phyloP scores from a whole-genome alignment of 2,113 vertebrate genomes.

The Mormoops blainvillei region DNA sequence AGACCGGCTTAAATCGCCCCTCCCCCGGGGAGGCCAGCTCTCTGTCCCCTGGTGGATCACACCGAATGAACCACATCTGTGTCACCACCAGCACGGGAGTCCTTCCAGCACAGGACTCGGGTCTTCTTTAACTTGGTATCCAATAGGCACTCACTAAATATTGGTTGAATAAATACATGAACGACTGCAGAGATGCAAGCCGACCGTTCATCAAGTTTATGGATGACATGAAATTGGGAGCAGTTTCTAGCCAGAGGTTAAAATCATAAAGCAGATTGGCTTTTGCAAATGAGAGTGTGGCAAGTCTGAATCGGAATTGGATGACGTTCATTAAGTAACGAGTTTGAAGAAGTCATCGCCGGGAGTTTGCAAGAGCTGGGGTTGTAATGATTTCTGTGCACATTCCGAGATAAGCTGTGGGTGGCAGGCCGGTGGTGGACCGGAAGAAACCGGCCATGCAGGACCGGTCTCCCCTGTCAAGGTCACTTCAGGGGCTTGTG shows the following conservation, averaged over 20 bases:
- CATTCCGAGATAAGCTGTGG: neutral
- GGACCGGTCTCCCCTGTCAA: neutral
- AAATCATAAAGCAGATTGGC: conserved; percentile 70
- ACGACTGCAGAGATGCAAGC: conserved; percentile 52
- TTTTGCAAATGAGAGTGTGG: conserved; percentile 59
- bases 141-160: conserved; percentile 56
- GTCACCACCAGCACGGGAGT: neutral
- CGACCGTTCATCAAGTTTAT: conserved; percentile 68
- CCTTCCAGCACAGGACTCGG: neutral
- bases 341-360: conserved; percentile 48
- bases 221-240: conserved; percentile 67
- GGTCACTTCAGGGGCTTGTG: neutral
- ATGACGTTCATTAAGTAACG: conserved; percentile 67
- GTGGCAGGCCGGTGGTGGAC: neutral
- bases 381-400: conserved; percentile 17
- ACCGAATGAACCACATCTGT: neutral
- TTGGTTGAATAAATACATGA: conserved; percentile 34
- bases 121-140: neutral
- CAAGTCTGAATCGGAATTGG: conserved; percentile 46
- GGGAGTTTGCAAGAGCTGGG: conserved; percentile 16
- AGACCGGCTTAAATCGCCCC: neutral
- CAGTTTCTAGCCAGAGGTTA: conserved; percentile 72
- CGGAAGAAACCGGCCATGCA: neutral
- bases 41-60: neutral
- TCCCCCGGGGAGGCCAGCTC: neutral